phyloP scores from a whole-genome alignment of 2,888 invertebrate genomes.

The Drosophila ustulata region DNA sequence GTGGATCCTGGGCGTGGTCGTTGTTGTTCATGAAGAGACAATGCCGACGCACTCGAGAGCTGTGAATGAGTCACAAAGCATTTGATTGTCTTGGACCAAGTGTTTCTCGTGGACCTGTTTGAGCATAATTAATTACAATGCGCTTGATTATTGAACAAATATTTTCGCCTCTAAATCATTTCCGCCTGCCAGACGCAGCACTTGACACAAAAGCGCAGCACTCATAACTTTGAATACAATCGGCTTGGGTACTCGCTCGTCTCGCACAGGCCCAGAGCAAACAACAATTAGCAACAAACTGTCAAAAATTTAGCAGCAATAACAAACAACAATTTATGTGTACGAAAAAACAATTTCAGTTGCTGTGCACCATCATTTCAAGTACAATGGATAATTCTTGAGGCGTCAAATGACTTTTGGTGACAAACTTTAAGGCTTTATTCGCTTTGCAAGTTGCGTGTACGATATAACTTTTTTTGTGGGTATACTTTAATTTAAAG shows the following conservation, averaged over 20 bases:
- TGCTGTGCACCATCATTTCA: constrained; percentile 29
- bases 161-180: constrained; percentile 55
- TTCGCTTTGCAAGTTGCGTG: background rate
- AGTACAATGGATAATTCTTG: constrained; percentile 42
- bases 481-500: background rate
- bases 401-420: constrained; percentile 23
- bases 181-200: constrained; percentile 42
- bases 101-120: constrained; percentile 19
- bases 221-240: constrained; percentile 41
- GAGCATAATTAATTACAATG: constrained; percentile 63
- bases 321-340: constrained; percentile 28
- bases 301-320: constrained; percentile 57
- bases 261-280: background rate
- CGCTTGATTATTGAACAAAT: constrained; percentile 39
- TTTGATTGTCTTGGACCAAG: constrained; percentile 46
- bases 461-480: no score
- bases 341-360: constrained; percentile 41
- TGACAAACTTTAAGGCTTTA: constrained; percentile 1
- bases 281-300: constrained; percentile 69
- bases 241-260: constrained; percentile 16
- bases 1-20: constrained; percentile 63
- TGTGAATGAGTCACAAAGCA: constrained; percentile 58
- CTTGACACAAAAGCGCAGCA: constrained; percentile 45
- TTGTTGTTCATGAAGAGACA: constrained; percentile 42
- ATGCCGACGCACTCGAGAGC: constrained; percentile 41